Base-by-base conservation (phyloP, 2,113 vertebrate species). In the Megaleporinus macrocephalus region DNA sequence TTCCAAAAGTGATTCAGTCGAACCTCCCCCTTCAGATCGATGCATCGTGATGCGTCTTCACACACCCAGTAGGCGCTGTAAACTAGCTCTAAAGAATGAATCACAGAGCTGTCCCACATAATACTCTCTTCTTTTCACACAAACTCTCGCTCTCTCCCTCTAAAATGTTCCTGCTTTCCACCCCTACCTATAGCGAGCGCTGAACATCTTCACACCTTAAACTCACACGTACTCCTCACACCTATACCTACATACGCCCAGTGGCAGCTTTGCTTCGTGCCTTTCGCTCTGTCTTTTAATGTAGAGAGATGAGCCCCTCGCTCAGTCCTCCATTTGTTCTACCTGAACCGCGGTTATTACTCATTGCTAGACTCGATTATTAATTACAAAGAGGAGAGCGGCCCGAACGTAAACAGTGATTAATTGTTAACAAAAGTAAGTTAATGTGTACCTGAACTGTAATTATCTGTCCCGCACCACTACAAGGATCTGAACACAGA, bases 391-490 rank as follows among this genome's bases (percentile, higher is more conserved):
- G 84, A 88, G 36, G 80, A 84, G 88, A 89, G 86, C 85, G 86
- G 87, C 89, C 88, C 87, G 90, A 90, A 92, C 86, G 90, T 93
- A 93, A 94, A 93, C 93, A 94, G 90, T 94, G 93, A 95, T 94
- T 94, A 94, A 94, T 94, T 91, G 89, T 93, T 93, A 94, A 94
- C 94, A 93, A 94, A 93, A 92, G 91, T 93, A 92, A 93, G 94
- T 94, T 94, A 94, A 94, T 92, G 89, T 92, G 87, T 93, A 94
- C 91, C 93, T 93, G 92, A 93, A 92, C 90, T 93, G 92, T 94
- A 94, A 95, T 94, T 94, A 92, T 89, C 85, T 85, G 81, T 86
- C 87, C 83, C 87, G 84, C 85, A 87, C 90, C 81, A 81, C 85
- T 91, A 93, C 91, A 94, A 91, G 90, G 86, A 86, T 91, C 86